Conservation (phyloP, 2,113 vertebrate genomes). For the Pelusios castaneus region DNA sequence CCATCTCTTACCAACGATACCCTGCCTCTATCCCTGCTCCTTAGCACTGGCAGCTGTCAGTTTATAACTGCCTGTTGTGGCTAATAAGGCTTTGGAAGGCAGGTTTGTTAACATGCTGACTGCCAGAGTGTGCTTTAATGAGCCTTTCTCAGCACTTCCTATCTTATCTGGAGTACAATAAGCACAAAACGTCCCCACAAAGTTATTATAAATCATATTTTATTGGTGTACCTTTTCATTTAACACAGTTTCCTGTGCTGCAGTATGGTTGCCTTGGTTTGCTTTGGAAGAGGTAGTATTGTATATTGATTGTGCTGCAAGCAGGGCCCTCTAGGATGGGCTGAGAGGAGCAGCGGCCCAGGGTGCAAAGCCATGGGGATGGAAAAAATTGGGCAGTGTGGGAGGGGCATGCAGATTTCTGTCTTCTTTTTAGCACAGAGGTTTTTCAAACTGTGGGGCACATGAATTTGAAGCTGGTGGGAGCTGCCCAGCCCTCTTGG, state of each 20-base stretch:
- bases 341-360: too few species aligned
- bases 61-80: not conserved
- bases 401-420: too few species aligned
- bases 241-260: not conserved
- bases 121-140: conserved; percentile 38
- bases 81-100: conserved; percentile 19
- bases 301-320: not conserved
- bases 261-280: not conserved
- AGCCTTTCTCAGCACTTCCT: conserved; percentile 50
- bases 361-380: too few species aligned
- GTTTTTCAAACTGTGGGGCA: too few species aligned
- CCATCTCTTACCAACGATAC: not conserved
- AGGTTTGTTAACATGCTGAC: conserved; percentile 24
- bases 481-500: too few species aligned
- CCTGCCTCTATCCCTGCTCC: not conserved
- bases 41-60: conserved; percentile 21
- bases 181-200: conserved; percentile 30
- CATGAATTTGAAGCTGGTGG: too few species aligned
- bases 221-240: conserved; percentile 20
- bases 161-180: conserved; percentile 58
- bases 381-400: too few species aligned
- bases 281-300: not conserved
- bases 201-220: conserved; percentile 44
- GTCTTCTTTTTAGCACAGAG: too few species aligned
- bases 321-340: too few species aligned